Percentiles rank a stretch among this genome's conserved stretches.
These are phyloP conservation scores for Enteromius unitaeniatus DNA, from an alignment of 2,797 vertebrate species.

Conservation along the genomic window DNA sequence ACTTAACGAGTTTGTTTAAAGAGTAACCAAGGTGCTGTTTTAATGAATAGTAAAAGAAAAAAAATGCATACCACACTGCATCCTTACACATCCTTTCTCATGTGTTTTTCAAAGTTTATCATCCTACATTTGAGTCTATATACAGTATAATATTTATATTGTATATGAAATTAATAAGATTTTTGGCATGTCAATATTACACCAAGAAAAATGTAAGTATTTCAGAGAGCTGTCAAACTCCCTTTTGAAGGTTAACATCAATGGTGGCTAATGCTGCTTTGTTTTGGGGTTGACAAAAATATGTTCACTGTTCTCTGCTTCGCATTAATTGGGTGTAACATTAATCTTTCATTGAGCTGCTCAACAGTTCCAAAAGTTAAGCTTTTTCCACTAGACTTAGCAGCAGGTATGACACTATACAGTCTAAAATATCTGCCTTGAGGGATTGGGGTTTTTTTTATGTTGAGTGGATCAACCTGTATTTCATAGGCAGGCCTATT, in stretches of 20 bases:
- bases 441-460: neutral
- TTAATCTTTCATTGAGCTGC: constrained; percentile 72
- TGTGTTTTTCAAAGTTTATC: neutral
- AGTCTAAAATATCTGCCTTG: constrained; percentile 41
- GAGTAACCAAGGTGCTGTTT: neutral
- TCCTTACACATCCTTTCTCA: neutral
- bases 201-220: neutral
- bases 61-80: neutral
- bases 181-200: neutral
- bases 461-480: neutral
- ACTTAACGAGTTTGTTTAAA: neutral
- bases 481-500: neutral
- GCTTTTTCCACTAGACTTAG: constrained; percentile 73
- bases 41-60: neutral
- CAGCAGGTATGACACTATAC: constrained; percentile 68
- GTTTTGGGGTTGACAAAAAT: constrained; percentile 69
- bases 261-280: constrained; percentile 30
- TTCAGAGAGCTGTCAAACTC: constrained; percentile 1
- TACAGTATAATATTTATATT: neutral
- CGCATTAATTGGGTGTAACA: constrained; percentile 71
- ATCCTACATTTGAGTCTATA: neutral
- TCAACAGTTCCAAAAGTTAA: constrained; percentile 62
- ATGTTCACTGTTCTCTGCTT: constrained; percentile 66
- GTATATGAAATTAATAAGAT: neutral
- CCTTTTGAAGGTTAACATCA: constrained; percentile 24